Conservation (phyloP, 2,797 vertebrate genomes). For the Poeciliopsis presidionis region DNA sequence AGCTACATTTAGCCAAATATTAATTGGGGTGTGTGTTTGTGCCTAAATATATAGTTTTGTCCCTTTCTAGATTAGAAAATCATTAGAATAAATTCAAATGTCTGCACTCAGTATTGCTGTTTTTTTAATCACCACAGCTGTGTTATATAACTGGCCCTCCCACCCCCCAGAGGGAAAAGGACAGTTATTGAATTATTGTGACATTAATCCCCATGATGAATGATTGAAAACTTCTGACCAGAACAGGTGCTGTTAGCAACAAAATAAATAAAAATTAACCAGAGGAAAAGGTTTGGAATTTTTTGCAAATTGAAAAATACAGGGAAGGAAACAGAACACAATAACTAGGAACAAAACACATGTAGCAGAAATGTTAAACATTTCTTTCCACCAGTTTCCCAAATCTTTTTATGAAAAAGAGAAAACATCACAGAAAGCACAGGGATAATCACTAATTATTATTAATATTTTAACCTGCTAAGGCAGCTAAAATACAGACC, state of each 20-base stretch:
- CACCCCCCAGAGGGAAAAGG: neutral
- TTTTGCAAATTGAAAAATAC: slow-evolving; percentile 1
- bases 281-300: slow-evolving; percentile 5
- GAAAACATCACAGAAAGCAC: slow-evolving; percentile 38
- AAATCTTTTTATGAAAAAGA: slow-evolving; percentile 18
- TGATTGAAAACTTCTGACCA: neutral
- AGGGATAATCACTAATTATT: slow-evolving; percentile 7
- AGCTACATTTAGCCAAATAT: neutral
- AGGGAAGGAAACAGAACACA: slow-evolving; percentile 1
- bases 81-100: neutral
- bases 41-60: neutral
- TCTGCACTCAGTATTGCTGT: neutral
- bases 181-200: neutral
- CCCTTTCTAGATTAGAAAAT: neutral
- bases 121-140: neutral
- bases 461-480: slow-evolving; percentile 46
- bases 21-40: neutral
- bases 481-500: slow-evolving; percentile 86
- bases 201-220: neutral
- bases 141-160: neutral
- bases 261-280: neutral
- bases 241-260: neutral
- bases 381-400: slow-evolving; percentile 27
- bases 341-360: slow-evolving; percentile 11
- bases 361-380: slow-evolving; percentile 28